Conservation (phyloP, 53 echinoderm and acorn worm genomes). For the Arbacia lixula region DNA sequence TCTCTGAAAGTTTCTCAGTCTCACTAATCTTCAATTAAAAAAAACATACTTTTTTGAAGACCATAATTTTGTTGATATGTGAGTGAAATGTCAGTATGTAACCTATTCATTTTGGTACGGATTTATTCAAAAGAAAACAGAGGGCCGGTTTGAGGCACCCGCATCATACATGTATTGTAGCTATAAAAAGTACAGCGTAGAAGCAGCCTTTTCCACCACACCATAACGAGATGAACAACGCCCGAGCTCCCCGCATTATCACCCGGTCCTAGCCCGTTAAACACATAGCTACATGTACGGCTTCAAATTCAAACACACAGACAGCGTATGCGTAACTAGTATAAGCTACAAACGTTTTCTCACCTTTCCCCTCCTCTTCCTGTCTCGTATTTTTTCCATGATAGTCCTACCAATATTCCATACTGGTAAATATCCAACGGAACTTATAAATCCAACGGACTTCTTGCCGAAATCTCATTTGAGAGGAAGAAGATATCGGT, state of each 20-base stretch:
- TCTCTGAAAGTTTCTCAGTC: too few relatives aligned
- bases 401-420: slow-evolving; percentile 50
- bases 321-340: slow-evolving; percentile 11
- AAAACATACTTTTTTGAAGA: too few relatives aligned
- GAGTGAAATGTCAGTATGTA: too few relatives aligned
- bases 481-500: neutral
- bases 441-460: slow-evolving; percentile 12
- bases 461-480: neutral
- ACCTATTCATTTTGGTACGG: too few relatives aligned
- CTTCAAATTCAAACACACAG: neutral
- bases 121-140: too few relatives aligned
- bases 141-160: too few relatives aligned
- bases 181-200: too few relatives aligned
- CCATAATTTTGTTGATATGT: too few relatives aligned
- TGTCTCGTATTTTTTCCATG: slow-evolving; percentile 48
- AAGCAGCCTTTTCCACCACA: neutral
- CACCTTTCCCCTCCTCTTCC: slow-evolving; percentile 54
- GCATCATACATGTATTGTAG: too few relatives aligned
- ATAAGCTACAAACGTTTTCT: slow-evolving; percentile 18
- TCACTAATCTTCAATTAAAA: too few relatives aligned
- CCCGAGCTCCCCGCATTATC: slow-evolving; percentile 6
- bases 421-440: slow-evolving; percentile 8
- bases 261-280: slow-evolving; percentile 24
- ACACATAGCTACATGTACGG: slow-evolving; percentile 36
- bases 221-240: slow-evolving; percentile 35